These are phyloP conservation scores for Stomatorhinus walkeri DNA, from an alignment of 2,797 vertebrate genomes.

Conservation along the genomic window DNA sequence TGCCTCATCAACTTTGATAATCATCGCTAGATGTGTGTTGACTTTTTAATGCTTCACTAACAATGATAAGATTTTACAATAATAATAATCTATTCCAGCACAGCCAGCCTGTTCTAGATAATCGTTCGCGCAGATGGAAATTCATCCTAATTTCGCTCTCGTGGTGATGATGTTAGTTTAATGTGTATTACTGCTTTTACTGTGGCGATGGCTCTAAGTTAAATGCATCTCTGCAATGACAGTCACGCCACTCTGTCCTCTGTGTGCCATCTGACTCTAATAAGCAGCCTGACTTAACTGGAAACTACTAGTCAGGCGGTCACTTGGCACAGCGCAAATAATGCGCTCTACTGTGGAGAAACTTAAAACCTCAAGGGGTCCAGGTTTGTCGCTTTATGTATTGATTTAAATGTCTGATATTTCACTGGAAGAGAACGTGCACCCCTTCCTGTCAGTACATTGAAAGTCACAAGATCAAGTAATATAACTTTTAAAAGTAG, in stretches of 20 bases:
- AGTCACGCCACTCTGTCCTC: not conserved
- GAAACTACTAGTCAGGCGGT: not conserved
- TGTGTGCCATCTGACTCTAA: conserved; percentile 12
- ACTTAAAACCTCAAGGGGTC: not conserved
- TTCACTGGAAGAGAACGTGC: not conserved
- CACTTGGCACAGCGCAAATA: not conserved
- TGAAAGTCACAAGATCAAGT: not conserved
- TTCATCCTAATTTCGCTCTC: not conserved
- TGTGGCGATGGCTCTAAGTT: not conserved
- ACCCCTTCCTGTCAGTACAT: not conserved
- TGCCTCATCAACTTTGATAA: not conserved
- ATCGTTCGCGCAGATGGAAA: not conserved
- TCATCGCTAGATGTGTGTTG: not conserved
- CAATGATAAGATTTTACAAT: not conserved
- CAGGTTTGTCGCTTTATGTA: not conserved
- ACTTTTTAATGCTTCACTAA: not conserved
- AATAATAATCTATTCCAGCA: not conserved
- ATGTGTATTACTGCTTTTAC: not conserved
- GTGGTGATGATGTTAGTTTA: not conserved
- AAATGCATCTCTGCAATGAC: not conserved
- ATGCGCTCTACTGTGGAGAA: not conserved
- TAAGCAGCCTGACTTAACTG: not conserved
- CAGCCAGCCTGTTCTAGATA: not conserved
- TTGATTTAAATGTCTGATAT: not conserved
- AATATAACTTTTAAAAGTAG: not conserved